phyloP scores from a whole-genome alignment of 1,140 invertebrate species.

The Cecropterus lyciades region DNA sequence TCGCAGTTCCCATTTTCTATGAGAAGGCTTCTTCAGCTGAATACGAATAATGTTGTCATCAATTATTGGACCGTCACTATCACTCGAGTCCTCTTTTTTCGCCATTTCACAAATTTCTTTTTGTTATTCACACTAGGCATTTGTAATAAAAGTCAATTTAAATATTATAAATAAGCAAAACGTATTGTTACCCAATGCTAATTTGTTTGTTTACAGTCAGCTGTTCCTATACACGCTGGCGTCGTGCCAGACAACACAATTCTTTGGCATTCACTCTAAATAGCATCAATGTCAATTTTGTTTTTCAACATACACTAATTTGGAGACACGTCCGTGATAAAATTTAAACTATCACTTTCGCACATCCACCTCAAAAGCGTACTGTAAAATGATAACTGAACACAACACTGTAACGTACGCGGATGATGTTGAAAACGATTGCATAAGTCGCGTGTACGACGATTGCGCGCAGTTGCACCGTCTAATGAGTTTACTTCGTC shows the following conservation, averaged over 20 bases:
- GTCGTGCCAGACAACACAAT: constrained; percentile 65
- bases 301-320: constrained; percentile 71
- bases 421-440: constrained; percentile 63
- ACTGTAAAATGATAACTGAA: constrained; percentile 63
- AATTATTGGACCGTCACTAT: constrained; percentile 77
- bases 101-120: constrained; percentile 62
- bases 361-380: constrained; percentile 42
- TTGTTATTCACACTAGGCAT: constrained; percentile 44
- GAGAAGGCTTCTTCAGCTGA: constrained; percentile 74
- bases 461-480: constrained; percentile 63
- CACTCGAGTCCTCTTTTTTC: constrained; percentile 62
- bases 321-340: constrained; percentile 35
- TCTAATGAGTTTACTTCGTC: constrained; percentile 57
- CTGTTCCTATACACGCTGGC: constrained; percentile 70
- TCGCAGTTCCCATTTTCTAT: constrained; percentile 81
- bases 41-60: constrained; percentile 82
- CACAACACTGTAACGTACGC: constrained; percentile 50
- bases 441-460: constrained; percentile 63
- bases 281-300: constrained; percentile 81
- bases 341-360: constrained; percentile 21
- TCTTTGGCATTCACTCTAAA: constrained; percentile 73
- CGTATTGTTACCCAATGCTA: constrained; percentile 54
- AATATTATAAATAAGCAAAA: constrained; percentile 51
- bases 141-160: constrained; percentile 39
- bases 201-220: constrained; percentile 82